Conservation (phyloP, 1,140 invertebrate species). For the Drosophila obscura region DNA sequence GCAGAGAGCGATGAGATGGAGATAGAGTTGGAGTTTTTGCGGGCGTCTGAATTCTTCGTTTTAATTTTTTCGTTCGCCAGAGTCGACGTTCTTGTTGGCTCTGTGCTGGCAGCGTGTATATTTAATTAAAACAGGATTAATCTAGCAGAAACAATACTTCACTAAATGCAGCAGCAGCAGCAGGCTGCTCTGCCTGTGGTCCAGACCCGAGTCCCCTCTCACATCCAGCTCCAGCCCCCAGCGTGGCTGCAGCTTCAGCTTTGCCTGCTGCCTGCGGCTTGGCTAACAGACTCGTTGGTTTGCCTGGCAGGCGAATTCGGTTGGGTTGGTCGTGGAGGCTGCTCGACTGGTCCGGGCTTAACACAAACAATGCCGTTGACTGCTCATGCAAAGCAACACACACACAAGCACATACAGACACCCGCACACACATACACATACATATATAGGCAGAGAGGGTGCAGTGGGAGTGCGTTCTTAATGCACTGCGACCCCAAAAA, state of each 20-base stretch:
- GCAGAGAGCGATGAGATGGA: not conserved
- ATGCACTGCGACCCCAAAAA: constrained; percentile 48
- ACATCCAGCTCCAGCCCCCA: constrained; percentile 6
- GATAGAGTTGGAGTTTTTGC: constrained; percentile 24
- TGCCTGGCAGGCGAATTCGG: constrained; percentile 36
- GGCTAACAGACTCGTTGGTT: constrained; percentile 76
- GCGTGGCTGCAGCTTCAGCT: constrained; percentile 6
- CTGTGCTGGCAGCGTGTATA: constrained; percentile 81
- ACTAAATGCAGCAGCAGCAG: constrained; percentile 72
- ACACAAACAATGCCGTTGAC: constrained; percentile 74
- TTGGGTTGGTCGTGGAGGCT: constrained; percentile 42
- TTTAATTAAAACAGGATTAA: constrained; percentile 83
- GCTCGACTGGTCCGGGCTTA: constrained; percentile 54
- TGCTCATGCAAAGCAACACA: constrained; percentile 33
- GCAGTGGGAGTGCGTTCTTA: constrained; percentile 11
- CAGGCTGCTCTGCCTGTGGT: constrained; percentile 14
- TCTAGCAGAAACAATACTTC: constrained; percentile 83
- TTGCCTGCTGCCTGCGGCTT: constrained; percentile 58
- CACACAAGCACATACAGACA: not conserved
- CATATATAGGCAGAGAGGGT: not conserved
- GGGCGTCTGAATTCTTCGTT: constrained; percentile 43
- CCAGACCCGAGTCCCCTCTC: not conserved
- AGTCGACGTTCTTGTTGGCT: constrained; percentile 66
- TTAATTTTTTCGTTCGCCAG: constrained; percentile 30
- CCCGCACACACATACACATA: not conserved